Percentiles rank a stretch among this genome's conserved stretches.
phyloP scores from a whole-genome alignment of 2,113 vertebrate species.

The Caranx melampygus region DNA sequence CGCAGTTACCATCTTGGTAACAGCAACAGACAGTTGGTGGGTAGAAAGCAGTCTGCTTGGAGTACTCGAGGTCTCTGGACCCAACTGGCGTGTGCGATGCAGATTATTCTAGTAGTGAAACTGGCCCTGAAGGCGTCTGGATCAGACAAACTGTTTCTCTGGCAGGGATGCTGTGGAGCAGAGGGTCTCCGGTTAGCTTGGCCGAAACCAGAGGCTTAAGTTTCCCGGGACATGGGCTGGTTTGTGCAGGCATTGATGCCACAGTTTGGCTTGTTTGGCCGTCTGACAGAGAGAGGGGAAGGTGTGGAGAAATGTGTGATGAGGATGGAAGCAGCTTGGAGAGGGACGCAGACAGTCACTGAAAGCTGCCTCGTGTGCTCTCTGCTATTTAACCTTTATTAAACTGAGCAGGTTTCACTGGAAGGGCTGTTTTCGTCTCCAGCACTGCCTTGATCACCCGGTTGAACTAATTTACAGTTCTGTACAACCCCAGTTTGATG shows the following conservation, averaged over 20 bases:
- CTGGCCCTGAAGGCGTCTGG: slow-evolving; percentile 40
- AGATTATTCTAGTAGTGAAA: slow-evolving; percentile 50
- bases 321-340: slow-evolving; percentile 11
- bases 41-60: slow-evolving; percentile 35
- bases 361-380: neutral
- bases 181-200: slow-evolving; percentile 45
- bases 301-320: neutral
- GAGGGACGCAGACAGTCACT: neutral
- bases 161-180: slow-evolving; percentile 31
- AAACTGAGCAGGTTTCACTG: neutral
- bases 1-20: slow-evolving; percentile 31
- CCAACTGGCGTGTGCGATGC: slow-evolving; percentile 35
- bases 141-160: slow-evolving; percentile 42
- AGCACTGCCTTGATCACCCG: neutral
- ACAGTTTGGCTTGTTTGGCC: slow-evolving; percentile 21
- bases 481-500: too few relatives aligned
- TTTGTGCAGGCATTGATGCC: slow-evolving; percentile 18
- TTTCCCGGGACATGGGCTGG: slow-evolving; percentile 17
- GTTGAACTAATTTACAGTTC: too few relatives aligned
- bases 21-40: slow-evolving; percentile 41
- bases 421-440: neutral
- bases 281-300: slow-evolving; percentile 19
- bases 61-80: slow-evolving; percentile 29
- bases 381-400: neutral
- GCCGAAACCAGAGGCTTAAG: slow-evolving; percentile 23